Base-by-base conservation (phyloP, 1,140 invertebrate species). In the Eulimnadia texana region DNA sequence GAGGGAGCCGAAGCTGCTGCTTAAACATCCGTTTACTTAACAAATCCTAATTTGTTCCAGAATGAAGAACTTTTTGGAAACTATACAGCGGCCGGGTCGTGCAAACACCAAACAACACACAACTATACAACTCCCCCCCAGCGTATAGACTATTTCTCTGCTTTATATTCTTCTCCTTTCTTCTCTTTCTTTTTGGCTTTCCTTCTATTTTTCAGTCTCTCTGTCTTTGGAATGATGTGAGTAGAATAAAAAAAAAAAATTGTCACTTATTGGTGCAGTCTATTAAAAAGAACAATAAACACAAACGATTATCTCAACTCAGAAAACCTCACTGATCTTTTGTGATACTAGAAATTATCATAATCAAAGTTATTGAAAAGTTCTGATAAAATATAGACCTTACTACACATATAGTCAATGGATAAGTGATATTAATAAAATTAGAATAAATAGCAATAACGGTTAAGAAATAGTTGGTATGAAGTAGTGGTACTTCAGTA, bases 1-100 rank as follows among this genome's bases (percentile, higher is more conserved):
- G 83, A 86, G 66, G 74, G 70, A 23, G 83, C 79, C 62, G 80
- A 77, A 67, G 80, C 67, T 24, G 60, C 56, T 54, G 49, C 33
- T 60, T 33, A 62, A 23, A 25, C 20, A 13, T 20, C 50, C n/a
- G 3, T 29, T 28, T 2, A 60, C 16, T 22, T 25, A 55, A 60
- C 56, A 60, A 20, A 60, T 53, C n/a, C n/a, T n/a, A n/a, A n/a
- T n/a, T n/a, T n/a, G n/a, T n/a, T n/a, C n/a, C n/a, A n/a, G n/a
- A 42, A 42, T 42, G 33, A 42, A 42, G 33, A 42, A 6, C 33
- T n/a, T 42, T 9, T 42, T 42, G 33, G 16, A 42, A 16, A 42
- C 33, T 42, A 42, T 16, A 42, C 6, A 42, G 33, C 33, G 16
- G 33, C 33, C 33, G 33, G 33, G 33, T 16, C 33, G 16, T 9